Percentiles rank a stretch among this genome's conserved stretches.
Conservation (phyloP, 2,797 vertebrate genomes). For the Pseudocheirus occidentalis region DNA sequence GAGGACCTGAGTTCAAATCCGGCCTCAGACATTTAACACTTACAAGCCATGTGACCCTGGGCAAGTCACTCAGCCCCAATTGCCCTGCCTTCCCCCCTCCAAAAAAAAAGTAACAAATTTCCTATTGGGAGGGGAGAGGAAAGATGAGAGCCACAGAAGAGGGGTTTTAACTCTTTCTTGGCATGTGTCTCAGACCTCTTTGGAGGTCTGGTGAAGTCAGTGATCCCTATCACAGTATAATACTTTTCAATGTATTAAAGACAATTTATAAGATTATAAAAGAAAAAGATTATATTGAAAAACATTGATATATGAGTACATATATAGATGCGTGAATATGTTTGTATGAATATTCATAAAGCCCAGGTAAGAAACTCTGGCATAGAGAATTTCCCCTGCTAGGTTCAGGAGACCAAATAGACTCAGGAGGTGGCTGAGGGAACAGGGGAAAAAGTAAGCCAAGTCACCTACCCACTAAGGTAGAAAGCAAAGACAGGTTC, state of each 20-base stretch:
- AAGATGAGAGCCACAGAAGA: neutral
- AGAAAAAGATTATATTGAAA: neutral
- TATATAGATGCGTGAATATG: neutral
- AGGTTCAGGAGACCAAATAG: neutral
- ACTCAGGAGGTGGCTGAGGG: neutral
- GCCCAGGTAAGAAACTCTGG: neutral
- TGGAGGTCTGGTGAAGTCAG: neutral
- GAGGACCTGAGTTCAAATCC: no score
- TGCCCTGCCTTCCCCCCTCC: no score
- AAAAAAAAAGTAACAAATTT: neutral
- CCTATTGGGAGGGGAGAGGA: neutral
- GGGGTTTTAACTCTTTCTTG: neutral
- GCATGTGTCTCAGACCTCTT: neutral
- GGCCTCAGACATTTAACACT: no score
- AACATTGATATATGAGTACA: neutral
- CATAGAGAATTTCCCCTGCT: neutral
- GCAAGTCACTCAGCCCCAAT: no score
- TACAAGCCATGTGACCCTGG: no score
- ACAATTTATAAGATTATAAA: neutral
- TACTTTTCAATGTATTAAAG: neutral
- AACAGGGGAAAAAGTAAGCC: neutral
- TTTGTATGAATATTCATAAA: neutral
- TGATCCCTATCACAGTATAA: neutral
- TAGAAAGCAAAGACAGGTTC: slow-evolving; percentile 47
- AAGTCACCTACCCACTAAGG: slow-evolving; percentile 48